Conservation (phyloP, 2,888 invertebrate genomes). For the Plebejus anna region DNA sequence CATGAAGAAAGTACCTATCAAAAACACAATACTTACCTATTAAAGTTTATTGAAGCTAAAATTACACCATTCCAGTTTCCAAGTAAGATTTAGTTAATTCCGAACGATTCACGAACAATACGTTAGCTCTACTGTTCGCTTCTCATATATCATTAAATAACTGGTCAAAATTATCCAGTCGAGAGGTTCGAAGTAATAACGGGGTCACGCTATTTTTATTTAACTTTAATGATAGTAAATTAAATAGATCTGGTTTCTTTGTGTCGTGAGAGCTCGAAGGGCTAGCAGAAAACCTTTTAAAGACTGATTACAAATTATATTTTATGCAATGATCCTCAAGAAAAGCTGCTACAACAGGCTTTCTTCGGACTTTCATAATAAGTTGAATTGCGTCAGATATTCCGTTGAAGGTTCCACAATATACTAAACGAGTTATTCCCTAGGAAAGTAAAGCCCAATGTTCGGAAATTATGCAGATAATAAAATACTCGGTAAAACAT, state of each 20-base stretch:
- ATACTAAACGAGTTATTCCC: conserved; percentile 3
- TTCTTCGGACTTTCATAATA: conserved; percentile 19
- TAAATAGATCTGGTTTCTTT: conserved; percentile 56
- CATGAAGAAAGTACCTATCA: neutral
- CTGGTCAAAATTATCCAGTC: conserved; percentile 60
- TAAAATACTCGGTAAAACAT: neutral
- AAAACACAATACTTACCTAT: conserved; percentile 7
- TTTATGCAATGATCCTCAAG: conserved; percentile 8
- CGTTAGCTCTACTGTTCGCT: conserved; percentile 29
- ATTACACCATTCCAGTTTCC: conserved; percentile 18
- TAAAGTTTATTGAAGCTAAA: conserved; percentile 15
- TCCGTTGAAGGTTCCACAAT: conserved; percentile 2
- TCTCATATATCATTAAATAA: conserved; percentile 38
- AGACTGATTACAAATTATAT: neutral
- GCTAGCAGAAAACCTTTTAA: conserved; percentile 17
- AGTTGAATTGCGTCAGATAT: conserved; percentile 18
- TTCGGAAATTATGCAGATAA: neutral
- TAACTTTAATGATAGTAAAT: conserved; percentile 66
- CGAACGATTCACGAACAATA: conserved; percentile 24
- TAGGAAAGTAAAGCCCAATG: neutral
- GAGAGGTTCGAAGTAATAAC: conserved; percentile 63
- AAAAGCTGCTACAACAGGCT: conserved; percentile 14
- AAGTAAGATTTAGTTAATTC: conserved; percentile 12
- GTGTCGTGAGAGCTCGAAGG: conserved; percentile 53
- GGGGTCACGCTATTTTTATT: conserved; percentile 60